Evolutionary conservation across 37 sponge, comb jelly and placozoan species (phyloP).

Genomic region (Chondrosia reniformis): DNA sequence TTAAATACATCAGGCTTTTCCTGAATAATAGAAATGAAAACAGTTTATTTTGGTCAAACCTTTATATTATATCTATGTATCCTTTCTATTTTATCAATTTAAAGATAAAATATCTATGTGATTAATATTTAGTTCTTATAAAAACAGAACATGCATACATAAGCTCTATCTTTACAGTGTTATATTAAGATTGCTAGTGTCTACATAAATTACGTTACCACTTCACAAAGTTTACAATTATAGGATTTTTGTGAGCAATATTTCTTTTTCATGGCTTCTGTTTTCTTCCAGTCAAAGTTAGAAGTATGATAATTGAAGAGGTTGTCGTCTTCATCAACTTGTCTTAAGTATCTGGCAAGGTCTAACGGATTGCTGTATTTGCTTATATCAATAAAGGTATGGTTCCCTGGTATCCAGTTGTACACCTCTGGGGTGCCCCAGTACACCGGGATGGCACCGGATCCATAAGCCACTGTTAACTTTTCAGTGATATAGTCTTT

Average conservation of each 20-base stretch:
- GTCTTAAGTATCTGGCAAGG: constrained; percentile 6
- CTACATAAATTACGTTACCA: no score
- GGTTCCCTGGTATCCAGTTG: constrained; percentile 16
- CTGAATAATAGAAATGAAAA: no score
- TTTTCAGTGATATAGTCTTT: constrained; percentile 4
- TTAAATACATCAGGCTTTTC: no score
- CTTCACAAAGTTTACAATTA: neutral
- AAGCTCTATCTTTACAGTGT: no score
- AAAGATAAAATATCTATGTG: no score
- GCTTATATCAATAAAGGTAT: constrained; percentile 19
- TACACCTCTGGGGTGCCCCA: constrained; percentile 6
- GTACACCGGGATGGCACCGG: constrained; percentile 16
- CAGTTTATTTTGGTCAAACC: no score
- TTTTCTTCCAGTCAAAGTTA: neutral
- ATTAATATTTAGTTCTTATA: no score
- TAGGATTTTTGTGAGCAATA: neutral
- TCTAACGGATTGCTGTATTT: constrained; percentile 2
- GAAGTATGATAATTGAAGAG: constrained; percentile 17
- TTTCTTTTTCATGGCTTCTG: neutral
- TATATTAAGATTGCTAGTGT: no score
- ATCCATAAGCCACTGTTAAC: neutral
- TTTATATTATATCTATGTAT: no score
- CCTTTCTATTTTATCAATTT: no score
- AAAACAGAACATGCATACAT: no score
- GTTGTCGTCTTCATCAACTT: neutral